phyloP scores from a whole-genome alignment of 2,888 invertebrate genomes.

The Sinodicranocentrus sp. region DNA sequence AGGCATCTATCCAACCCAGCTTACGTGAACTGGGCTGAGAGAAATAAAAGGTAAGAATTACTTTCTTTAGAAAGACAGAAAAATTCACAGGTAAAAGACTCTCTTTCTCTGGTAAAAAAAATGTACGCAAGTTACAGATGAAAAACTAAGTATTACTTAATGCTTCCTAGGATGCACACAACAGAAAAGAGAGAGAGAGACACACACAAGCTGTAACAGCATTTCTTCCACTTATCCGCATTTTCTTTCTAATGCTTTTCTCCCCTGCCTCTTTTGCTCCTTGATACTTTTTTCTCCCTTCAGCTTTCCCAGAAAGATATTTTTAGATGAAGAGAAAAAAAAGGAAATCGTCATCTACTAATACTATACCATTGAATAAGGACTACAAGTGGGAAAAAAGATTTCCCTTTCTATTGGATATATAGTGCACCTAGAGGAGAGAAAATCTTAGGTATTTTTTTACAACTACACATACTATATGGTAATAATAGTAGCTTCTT shows the following conservation, averaged over 20 bases:
- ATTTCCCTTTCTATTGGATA: neutral
- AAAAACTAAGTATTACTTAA: conserved; percentile 14
- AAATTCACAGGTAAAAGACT: neutral
- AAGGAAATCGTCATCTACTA: neutral
- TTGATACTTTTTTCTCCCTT: neutral
- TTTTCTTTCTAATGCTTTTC: conserved; percentile 9
- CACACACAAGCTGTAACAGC: neutral
- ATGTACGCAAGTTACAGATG: conserved; percentile 1
- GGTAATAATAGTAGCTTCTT: conserved; percentile 7
- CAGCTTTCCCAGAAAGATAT: too few relatives aligned
- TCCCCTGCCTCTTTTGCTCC: neutral
- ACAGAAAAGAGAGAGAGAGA: neutral
- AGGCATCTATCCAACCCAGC: too few relatives aligned
- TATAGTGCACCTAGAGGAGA: neutral
- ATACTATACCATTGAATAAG: neutral
- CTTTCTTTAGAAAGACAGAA: neutral
- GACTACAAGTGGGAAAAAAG: conserved; percentile 8
- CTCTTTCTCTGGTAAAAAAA: too few relatives aligned
- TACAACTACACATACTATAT: conserved; percentile 7
- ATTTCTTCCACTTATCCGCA: conserved; percentile 11
- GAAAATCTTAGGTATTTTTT: conserved; percentile 7
- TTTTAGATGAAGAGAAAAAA: neutral
- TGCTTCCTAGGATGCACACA: neutral
- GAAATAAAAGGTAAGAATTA: conserved; percentile 5
- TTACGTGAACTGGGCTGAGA: too few relatives aligned